Conservation (phyloP, 2,113 vertebrate genomes). For the Muntiacus muntjak region DNA sequence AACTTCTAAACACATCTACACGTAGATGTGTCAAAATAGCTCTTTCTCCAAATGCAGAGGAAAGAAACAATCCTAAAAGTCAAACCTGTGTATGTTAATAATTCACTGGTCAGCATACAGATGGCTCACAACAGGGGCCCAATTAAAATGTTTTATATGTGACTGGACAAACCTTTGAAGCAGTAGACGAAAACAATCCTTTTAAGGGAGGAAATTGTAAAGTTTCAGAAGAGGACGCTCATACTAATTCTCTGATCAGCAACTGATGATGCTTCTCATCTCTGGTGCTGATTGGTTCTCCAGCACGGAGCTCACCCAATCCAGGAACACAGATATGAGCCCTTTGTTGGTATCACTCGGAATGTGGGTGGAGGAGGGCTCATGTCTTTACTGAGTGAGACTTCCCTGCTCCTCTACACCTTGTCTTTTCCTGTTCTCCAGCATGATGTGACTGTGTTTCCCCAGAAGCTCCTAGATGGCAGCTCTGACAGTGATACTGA, state of each 20-base stretch:
- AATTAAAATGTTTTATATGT: background rate
- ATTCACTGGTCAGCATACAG: background rate
- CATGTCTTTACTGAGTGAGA: background rate
- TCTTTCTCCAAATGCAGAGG: background rate
- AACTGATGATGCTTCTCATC: background rate
- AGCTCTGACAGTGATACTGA: background rate
- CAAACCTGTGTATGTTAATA: background rate
- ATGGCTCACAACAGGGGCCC: fast-evolving
- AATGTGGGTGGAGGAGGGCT: background rate
- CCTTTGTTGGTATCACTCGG: background rate
- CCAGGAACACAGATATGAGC: background rate
- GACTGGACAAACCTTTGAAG: background rate
- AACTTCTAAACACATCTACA: background rate
- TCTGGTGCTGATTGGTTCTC: background rate
- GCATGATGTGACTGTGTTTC: background rate
- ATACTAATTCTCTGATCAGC: background rate
- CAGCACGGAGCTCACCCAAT: background rate
- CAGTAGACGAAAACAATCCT: background rate
- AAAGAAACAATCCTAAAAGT: background rate
- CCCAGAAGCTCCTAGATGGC: background rate
- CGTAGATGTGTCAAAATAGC: fast-evolving
- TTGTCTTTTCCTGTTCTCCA: background rate
- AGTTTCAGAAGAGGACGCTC: background rate
- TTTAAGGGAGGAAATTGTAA: background rate
- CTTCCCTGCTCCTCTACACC: background rate